Base-by-base conservation (phyloP, 2,888 invertebrate genomes). In the Acholoe squamosa region DNA sequence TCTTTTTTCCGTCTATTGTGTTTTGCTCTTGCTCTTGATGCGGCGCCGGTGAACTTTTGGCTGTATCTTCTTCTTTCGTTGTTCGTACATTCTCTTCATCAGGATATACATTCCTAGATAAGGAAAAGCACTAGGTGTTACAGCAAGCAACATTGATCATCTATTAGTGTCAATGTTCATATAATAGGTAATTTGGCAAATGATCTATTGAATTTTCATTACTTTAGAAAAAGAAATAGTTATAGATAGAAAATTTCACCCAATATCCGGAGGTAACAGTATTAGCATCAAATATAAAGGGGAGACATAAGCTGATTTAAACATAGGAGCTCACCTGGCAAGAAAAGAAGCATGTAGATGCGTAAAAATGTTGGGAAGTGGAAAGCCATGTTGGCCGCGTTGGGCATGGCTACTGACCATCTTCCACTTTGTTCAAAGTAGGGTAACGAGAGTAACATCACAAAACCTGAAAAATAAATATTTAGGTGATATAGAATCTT, bases 361-460 rank as follows among this genome's bases (percentile, higher is more conserved):
- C 84, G 80, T 19, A 93, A 91, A 51, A 92, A 91, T 56, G 91
- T 88, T 0, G 98, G 98, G 96, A 98, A 97, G 95, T 98, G 97
- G 96, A 99, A 98, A 0, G 98, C 97, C 93, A 98, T 97, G 96
- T 99, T 99, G 97, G 97, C 97, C 3, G 96, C 95, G 95, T 99
- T 99, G 0, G 99, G 99, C 95, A 99, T 94, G 0, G 97, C 96
- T 0, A 98, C 94, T 0, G 97, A 97, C 94, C 98, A 98, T 90
- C 96, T 97, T 89, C 97, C 97, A 0, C 98, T 98, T 94, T 98
- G 98, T 93, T 98, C 98, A 94, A 98, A 98, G 95, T 98, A 98
- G 0, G 98, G 98, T 94, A 99, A 97, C 95, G 98, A 98, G 89
- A 98, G 96, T 91, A 96, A 94, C 92, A 96, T 94, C 34, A 96